Evolutionary conservation across 2,797 vertebrate genomes (phyloP).

Genomic region (Zalophus californianus): DNA sequence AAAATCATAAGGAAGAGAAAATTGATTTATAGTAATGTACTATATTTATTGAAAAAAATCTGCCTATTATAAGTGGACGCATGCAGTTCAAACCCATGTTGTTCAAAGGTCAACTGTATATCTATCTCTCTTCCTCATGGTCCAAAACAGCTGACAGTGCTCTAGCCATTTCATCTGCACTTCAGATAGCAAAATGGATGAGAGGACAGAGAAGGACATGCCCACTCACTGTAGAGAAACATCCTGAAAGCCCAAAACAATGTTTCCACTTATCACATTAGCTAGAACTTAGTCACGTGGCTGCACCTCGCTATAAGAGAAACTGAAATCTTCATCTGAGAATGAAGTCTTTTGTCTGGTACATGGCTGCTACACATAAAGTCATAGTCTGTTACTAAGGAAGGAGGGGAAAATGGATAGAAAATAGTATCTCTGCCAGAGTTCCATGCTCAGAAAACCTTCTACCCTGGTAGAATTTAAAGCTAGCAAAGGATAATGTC

Average conservation of each 20-base stretch:
- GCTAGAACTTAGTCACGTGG: neutral
- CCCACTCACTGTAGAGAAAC: conserved; percentile 10
- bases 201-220: neutral
- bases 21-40: neutral
- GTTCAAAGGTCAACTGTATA: neutral
- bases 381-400: neutral
- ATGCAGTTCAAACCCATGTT: neutral
- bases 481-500: neutral
- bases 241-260: neutral
- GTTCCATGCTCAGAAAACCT: neutral
- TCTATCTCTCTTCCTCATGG: neutral
- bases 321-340: neutral
- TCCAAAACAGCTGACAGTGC: neutral
- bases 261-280: neutral
- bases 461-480: neutral
- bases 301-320: neutral
- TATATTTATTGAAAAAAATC: neutral
- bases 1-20: neutral
- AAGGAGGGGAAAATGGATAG: neutral
- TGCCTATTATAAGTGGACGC: neutral
- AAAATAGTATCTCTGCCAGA: neutral
- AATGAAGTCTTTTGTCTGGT: neutral
- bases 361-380: neutral
- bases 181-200: neutral
- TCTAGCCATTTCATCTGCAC: neutral